phyloP scores from a whole-genome alignment of 2,113 vertebrate genomes.

The Tapirus terrestris region DNA sequence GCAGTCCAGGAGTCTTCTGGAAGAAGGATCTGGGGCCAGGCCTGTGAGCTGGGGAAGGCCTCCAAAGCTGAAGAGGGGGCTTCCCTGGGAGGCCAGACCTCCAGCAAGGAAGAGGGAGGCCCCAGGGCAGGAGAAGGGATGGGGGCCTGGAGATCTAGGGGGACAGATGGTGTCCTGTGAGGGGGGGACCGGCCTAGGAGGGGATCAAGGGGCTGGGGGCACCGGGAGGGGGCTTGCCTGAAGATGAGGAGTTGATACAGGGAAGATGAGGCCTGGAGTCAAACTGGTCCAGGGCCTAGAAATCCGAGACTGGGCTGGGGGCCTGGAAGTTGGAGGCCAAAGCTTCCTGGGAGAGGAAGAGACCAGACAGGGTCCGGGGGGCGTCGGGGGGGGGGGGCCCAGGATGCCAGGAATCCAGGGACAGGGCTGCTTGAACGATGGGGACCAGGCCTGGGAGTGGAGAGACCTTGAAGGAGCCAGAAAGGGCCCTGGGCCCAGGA shows the following conservation, averaged over 20 bases:
- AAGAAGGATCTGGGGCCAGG: neutral
- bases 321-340: conserved; percentile 39
- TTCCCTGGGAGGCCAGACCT: neutral
- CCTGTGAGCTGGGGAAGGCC: neutral
- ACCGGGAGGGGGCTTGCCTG: conserved; percentile 27
- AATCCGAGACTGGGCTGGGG: neutral
- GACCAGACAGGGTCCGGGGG: neutral
- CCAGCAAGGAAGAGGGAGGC: neutral
- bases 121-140: neutral
- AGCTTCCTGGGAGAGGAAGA: conserved; percentile 47
- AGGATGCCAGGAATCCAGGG: neutral
- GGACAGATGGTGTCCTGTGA: neutral
- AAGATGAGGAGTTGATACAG: neutral
- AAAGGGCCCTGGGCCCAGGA: conserved; percentile 57
- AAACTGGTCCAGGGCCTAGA: conserved; percentile 52
- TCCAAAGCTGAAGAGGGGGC: neutral
- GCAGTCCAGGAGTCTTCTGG: neutral
- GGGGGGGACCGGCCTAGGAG: neutral
- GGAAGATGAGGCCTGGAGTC: conserved; percentile 44
- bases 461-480: conserved; percentile 67
- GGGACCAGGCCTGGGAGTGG: conserved; percentile 31
- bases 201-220: neutral
- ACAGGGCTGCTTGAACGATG: conserved; percentile 4
- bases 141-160: neutral
- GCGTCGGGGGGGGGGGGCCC: neutral